A percentile compares a stretch with the other conserved stretches of the same genome.
Evolutionary conservation across 2,888 invertebrate species (phyloP).

Genomic region (Cantharis rustica): DNA sequence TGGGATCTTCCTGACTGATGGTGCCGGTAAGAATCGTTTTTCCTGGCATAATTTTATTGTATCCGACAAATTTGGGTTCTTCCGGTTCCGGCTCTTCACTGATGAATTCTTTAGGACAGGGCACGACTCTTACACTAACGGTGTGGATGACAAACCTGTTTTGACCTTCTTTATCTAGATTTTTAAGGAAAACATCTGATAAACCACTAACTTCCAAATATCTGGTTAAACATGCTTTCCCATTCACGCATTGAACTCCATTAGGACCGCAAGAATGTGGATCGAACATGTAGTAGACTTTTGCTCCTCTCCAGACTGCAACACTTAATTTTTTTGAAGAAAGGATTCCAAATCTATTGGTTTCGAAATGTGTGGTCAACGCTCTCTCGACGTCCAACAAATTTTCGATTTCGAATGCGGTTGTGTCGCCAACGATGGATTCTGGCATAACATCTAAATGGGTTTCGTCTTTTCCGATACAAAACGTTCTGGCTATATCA

Average conservation of each 20-base stretch:
- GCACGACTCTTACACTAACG: constrained; percentile 36
- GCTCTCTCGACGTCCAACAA: constrained; percentile 50
- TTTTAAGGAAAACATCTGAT: constrained; percentile 45
- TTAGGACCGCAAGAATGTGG: constrained; percentile 55
- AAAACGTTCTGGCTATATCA: constrained; percentile 48
- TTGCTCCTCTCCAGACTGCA: constrained; percentile 55
- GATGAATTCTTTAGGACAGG: constrained; percentile 39
- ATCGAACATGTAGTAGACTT: constrained; percentile 57
- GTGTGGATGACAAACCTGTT: constrained; percentile 47
- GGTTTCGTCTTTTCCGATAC: constrained; percentile 50
- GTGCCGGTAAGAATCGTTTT: constrained; percentile 57
- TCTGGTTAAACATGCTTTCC: constrained; percentile 52
- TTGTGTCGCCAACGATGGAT: constrained; percentile 49
- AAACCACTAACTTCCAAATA: constrained; percentile 45
- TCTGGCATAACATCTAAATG: constrained; percentile 47
- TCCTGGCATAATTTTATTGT: constrained; percentile 32
- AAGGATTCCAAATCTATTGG: constrained; percentile 50
- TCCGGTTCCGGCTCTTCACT: constrained; percentile 40
- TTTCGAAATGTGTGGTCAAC: constrained; percentile 51
- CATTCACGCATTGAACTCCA: constrained; percentile 47
- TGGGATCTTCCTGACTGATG: constrained; percentile 56
- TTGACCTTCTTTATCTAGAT: constrained; percentile 45
- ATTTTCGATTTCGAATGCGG: constrained; percentile 42
- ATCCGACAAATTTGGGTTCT: constrained; percentile 26
- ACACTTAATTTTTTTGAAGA: constrained; percentile 48